Evolutionary conservation across 2,113 vertebrate genomes (phyloP).

Genomic region (Malurus alboscapulatus): DNA sequence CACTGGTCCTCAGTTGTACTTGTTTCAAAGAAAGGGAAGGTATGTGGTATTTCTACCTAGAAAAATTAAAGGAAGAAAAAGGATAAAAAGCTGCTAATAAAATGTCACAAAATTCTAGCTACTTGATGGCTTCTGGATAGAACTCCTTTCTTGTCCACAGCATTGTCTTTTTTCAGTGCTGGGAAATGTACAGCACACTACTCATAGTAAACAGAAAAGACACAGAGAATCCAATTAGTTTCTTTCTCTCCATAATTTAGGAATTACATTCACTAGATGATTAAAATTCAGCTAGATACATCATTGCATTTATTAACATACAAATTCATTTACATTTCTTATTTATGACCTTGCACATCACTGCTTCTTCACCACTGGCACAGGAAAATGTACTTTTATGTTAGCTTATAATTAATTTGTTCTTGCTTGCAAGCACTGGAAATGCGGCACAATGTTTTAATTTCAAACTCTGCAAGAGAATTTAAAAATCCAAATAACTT

Average conservation of each 20-base stretch:
- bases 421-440: background rate
- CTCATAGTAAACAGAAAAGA: background rate
- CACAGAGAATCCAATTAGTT: background rate
- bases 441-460: background rate
- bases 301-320: background rate
- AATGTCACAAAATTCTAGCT: background rate
- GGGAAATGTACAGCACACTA: background rate
- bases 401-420: background rate
- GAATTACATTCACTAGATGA: background rate
- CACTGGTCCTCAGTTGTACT: background rate
- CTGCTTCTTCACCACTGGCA: background rate
- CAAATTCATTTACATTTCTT: background rate
- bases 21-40: background rate
- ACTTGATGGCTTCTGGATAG: background rate
- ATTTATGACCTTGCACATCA: background rate
- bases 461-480: background rate
- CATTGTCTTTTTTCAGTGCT: background rate
- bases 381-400: background rate
- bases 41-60: background rate
- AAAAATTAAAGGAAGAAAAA: background rate
- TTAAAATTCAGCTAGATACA: slow-evolving; percentile 3
- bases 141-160: background rate
- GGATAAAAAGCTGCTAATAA: background rate
- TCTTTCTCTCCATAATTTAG: background rate
- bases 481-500: background rate